A percentile compares a stretch with the other conserved stretches of the same genome.
These are phyloP conservation scores for Tachina fera DNA, from an alignment of 2,888 invertebrate species.

Conservation along the genomic window DNA sequence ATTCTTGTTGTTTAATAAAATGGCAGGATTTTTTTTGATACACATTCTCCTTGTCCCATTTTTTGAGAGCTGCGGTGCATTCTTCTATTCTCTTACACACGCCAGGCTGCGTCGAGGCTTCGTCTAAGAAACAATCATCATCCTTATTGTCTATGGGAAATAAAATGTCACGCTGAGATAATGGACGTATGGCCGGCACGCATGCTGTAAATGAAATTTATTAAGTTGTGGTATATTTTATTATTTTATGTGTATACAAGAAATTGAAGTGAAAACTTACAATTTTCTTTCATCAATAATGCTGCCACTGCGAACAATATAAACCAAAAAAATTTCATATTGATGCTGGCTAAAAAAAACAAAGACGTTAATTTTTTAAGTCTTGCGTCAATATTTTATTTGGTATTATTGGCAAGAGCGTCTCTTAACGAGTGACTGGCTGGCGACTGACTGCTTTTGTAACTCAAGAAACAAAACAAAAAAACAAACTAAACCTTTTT, in stretches of 20 bases:
- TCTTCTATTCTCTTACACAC: slow-evolving; percentile 75
- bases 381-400: not conserved
- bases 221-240: not conserved
- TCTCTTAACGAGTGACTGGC: not conserved
- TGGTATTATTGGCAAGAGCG: not conserved
- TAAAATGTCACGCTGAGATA: slow-evolving; percentile 73
- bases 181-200: slow-evolving; percentile 73
- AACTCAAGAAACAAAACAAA: not conserved
- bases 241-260: not conserved
- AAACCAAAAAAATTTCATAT: slow-evolving; percentile 52
- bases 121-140: slow-evolving; percentile 76
- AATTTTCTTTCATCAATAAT: slow-evolving; percentile 49
- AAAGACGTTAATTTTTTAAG: not conserved
- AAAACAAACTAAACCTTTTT: not conserved
- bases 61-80: slow-evolving; percentile 74
- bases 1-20: slow-evolving; percentile 78
- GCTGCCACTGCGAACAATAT: not conserved
- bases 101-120: slow-evolving; percentile 64
- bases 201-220: slow-evolving; percentile 54
- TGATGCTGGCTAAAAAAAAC: not conserved
- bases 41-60: slow-evolving; percentile 73
- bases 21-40: slow-evolving; percentile 78
- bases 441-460: slow-evolving; percentile 29
- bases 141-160: slow-evolving; percentile 75
- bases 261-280: slow-evolving; percentile 54